Base-by-base conservation (phyloP, 2,797 vertebrate species). In the Scolopax rusticola region DNA sequence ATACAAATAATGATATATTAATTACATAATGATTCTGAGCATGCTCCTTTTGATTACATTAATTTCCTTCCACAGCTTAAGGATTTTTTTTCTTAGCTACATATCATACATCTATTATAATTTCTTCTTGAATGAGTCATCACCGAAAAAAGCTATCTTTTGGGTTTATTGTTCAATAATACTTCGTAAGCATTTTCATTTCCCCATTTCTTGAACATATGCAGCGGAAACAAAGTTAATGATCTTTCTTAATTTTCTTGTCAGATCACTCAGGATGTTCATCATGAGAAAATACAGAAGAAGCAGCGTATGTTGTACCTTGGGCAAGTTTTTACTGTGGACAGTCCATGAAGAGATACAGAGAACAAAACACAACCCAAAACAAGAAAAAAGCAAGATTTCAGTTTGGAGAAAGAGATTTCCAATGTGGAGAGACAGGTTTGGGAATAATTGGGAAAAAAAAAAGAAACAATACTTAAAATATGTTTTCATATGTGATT, bases 401-500 rank as follows among this genome's bases (percentile, higher is more conserved):
- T 71, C 21, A 18, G 7, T 76, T 41, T 28, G 10, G 74, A 61
- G 33, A 78, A 84, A 76, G 63, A 81, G 16, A 65, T 18, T 36
- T 54, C 19, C 8, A 24, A 12, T 17, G n/a, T 1, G 53, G 15
- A 51, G 11, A 54, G 30, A 43, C 5, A 51, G 5, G 11, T 92
- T 63, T 89, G 40, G 60, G 60, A 80, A 64, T 30, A 59, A 61
- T 84, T 57, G 82, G 19, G 25, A 21, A 36, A 36, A 36, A 36
- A 36, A 36, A 36, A 6, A 68, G 12, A 19, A 20, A 13, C 21
- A 51, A 64, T 64, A 70, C 24, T 67, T 14, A 77, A 70, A 85
- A 38, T 4, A 16, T 27, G 8, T 17, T 83, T 45, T 48, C 33
- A 30, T 40, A 53, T 0, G 5, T 0, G 2, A 2, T 54, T 70